A percentile compares a stretch with the other conserved stretches of the same genome.
These are phyloP conservation scores for Drosophila kepulauana DNA, from an alignment of 1,140 invertebrate genomes.

Conservation along the genomic window DNA sequence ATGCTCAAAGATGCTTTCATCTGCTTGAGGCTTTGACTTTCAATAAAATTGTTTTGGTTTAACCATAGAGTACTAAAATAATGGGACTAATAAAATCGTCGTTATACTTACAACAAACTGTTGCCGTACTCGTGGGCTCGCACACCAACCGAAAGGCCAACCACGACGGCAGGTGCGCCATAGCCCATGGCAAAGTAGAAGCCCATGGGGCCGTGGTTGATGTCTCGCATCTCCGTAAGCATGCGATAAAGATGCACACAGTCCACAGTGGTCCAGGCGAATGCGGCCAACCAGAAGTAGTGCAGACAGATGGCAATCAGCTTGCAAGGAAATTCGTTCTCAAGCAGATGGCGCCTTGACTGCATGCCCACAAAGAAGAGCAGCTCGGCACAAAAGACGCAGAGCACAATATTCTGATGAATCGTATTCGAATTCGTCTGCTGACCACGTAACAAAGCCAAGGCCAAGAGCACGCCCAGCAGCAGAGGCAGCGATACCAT, in stretches of 20 bases:
- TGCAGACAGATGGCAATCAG: slow-evolving; percentile 96
- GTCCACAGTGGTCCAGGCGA: slow-evolving; percentile 96
- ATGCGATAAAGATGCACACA: slow-evolving; percentile 97
- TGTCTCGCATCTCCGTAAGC: slow-evolving; percentile 97
- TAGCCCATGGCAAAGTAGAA: slow-evolving; percentile 98
- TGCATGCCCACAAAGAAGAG: slow-evolving; percentile 95
- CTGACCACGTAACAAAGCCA: slow-evolving; percentile 90
- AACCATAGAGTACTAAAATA: no score
- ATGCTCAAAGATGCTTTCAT: no score
- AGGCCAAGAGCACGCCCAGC: slow-evolving; percentile 89
- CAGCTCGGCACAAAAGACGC: slow-evolving; percentile 93
- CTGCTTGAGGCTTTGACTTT: no score
- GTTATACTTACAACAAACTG: slow-evolving; percentile 93
- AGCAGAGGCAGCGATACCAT: slow-evolving; percentile 92
- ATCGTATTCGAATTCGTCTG: slow-evolving; percentile 97
- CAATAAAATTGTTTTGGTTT: no score
- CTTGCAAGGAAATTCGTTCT: slow-evolving; percentile 95
- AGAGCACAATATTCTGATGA: slow-evolving; percentile 96
- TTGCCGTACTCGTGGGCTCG: slow-evolving; percentile 98
- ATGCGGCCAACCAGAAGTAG: slow-evolving; percentile 95
- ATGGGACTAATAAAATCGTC: neutral
- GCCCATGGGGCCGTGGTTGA: slow-evolving; percentile 97
- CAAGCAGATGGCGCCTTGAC: slow-evolving; percentile 90
- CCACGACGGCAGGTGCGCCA: slow-evolving; percentile 96
- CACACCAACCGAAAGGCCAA: slow-evolving; percentile 95